Conservation (phyloP, 1,140 invertebrate species). For the Bombus ignitus region DNA sequence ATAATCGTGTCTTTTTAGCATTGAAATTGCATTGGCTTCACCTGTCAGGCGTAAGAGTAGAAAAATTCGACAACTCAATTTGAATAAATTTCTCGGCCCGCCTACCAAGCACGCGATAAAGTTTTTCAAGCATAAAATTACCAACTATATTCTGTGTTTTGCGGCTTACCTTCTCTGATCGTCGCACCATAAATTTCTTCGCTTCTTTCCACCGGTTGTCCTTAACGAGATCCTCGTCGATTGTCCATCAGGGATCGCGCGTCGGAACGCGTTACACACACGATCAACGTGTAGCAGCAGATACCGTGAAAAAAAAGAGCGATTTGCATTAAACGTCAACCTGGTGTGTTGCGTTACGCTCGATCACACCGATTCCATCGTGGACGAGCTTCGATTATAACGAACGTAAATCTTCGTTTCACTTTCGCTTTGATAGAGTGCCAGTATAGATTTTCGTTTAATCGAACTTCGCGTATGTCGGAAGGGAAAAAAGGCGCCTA, state of each 20-base stretch:
- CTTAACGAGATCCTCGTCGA: slow-evolving; percentile 33
- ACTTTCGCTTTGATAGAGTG: background rate
- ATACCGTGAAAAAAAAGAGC: background rate
- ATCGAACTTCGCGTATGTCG: background rate
- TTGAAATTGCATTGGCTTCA: slow-evolving; percentile 27
- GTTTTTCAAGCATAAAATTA: slow-evolving; percentile 37
- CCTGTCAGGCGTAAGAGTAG: background rate
- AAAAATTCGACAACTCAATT: slow-evolving; percentile 48
- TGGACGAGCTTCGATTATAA: background rate
- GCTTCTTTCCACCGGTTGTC: too few species aligned
- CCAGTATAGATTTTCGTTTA: background rate
- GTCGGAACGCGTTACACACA: background rate
- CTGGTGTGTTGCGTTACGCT: background rate
- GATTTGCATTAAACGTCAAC: background rate
- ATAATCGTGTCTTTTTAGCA: slow-evolving; percentile 2
- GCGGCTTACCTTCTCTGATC: slow-evolving; percentile 31
- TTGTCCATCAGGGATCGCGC: background rate
- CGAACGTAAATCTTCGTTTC: slow-evolving; percentile 1
- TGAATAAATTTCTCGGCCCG: slow-evolving; percentile 48
- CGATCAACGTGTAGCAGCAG: background rate
- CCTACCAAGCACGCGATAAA: background rate
- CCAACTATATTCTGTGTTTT: slow-evolving; percentile 2
- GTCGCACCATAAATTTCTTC: slow-evolving; percentile 11
- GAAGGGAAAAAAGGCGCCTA: background rate
- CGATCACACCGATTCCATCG: background rate